Evolutionary conservation across 2,113 vertebrate genomes (phyloP).

Genomic region (Nesogale talazaci): DNA sequence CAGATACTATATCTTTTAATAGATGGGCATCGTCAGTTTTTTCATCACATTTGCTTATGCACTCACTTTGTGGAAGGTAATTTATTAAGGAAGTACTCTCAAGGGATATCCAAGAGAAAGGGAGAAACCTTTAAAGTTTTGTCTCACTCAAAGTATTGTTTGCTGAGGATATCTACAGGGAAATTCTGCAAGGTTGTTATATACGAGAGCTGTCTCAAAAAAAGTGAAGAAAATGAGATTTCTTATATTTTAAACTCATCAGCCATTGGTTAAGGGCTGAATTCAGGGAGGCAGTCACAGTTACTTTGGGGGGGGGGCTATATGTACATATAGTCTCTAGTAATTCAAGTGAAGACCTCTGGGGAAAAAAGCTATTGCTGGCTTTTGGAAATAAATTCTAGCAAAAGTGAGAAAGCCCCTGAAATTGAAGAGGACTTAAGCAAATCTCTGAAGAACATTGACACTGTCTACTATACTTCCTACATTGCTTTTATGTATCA

Average conservation of each 20-base stretch:
- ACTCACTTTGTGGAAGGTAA: background rate
- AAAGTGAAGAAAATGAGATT: background rate
- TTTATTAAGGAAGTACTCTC: background rate
- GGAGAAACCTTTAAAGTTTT: background rate
- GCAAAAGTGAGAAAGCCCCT: background rate
- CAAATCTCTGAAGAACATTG: background rate
- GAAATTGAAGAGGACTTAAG: background rate
- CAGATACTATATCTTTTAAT: no score
- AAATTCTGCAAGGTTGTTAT: background rate
- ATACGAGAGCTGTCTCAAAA: background rate
- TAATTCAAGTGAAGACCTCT: background rate
- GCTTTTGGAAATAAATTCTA: background rate
- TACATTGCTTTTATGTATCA: background rate
- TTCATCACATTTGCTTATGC: no score
- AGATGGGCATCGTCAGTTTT: no score
- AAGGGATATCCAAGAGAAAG: background rate
- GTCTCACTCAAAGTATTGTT: background rate
- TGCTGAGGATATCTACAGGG: background rate
- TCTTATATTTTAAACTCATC: background rate
- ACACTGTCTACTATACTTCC: background rate
- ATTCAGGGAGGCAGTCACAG: background rate
- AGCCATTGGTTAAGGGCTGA: background rate
- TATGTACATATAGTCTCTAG: background rate
- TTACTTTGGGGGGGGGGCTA: background rate
- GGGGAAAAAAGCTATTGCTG: background rate